These are phyloP conservation scores for Echeneis naucrates DNA, from an alignment of 2,797 vertebrate genomes.

Conservation along the genomic window DNA sequence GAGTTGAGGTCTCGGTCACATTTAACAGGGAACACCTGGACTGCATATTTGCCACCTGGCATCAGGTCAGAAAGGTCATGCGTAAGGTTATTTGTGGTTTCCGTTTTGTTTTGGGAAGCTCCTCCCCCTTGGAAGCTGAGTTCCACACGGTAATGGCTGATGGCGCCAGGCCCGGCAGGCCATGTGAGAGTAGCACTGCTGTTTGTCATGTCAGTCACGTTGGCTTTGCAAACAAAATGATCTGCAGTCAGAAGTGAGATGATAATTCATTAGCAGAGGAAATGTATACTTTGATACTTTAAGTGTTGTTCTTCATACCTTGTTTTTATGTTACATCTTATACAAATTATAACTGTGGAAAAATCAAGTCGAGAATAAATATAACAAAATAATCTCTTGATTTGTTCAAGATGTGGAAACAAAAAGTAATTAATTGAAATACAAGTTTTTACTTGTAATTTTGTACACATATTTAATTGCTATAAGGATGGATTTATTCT, in stretches of 20 bases:
- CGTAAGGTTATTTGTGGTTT: fast-evolving
- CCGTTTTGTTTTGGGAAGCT: fast-evolving
- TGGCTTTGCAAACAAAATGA: slow-evolving; percentile 39
- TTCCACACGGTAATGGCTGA: slow-evolving; percentile 65
- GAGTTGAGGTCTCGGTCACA: slow-evolving; percentile 73
- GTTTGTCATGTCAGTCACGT: not conserved
- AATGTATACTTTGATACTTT: no score
- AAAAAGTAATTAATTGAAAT: no score
- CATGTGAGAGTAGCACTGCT: slow-evolving; percentile 50
- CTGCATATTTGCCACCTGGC: slow-evolving; percentile 57
- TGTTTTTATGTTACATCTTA: no score
- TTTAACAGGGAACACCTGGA: slow-evolving; percentile 77
- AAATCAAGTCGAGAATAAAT: not conserved
- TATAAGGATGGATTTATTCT: no score
- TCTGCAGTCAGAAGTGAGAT: slow-evolving; percentile 61
- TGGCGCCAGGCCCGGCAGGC: slow-evolving; percentile 21
- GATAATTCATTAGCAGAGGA: no score
- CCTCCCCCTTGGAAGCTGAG: no score
- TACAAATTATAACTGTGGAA: not conserved
- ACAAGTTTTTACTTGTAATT: no score
- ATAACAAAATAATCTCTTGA: not conserved
- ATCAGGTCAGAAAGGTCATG: slow-evolving; percentile 21
- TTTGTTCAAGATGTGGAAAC: no score
- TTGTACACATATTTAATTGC: no score
- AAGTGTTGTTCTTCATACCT: no score